Conservation (phyloP, 2,888 invertebrate species). For the Carcina quercana region DNA sequence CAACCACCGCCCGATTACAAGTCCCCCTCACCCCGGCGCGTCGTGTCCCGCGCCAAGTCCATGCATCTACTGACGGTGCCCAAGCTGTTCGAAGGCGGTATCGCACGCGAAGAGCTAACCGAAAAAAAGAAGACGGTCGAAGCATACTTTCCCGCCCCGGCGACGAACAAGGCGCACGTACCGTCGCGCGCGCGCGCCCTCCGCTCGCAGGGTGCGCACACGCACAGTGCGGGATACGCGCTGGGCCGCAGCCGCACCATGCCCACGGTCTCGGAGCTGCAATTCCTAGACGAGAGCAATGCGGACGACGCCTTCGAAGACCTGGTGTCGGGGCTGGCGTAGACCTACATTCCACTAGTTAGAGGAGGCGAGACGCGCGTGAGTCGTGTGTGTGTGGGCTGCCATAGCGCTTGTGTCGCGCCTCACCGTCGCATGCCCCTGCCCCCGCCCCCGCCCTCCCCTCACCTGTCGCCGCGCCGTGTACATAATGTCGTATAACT, state of each 20-base stretch:
- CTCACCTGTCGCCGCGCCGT: slow-evolving; percentile 28
- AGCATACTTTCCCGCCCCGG: slow-evolving; percentile 77
- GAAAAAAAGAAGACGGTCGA: slow-evolving; percentile 83
- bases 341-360: slow-evolving; percentile 66
- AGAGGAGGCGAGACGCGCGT: slow-evolving; percentile 68
- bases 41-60: slow-evolving; percentile 78
- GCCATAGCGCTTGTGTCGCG: slow-evolving; percentile 58
- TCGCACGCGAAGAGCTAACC: slow-evolving; percentile 78
- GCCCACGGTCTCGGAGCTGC: slow-evolving; percentile 80
- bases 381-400: slow-evolving; percentile 70
- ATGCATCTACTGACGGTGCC: slow-evolving; percentile 83
- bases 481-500: slow-evolving; percentile 57
- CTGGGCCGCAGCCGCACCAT: slow-evolving; percentile 84
- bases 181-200: slow-evolving; percentile 21
- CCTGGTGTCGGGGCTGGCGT: slow-evolving; percentile 79
- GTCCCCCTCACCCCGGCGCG: slow-evolving; percentile 53
- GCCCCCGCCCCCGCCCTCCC: slow-evolving; percentile 23
- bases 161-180: slow-evolving; percentile 17
- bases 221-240: slow-evolving; percentile 56
- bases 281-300: slow-evolving; percentile 84
- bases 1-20: slow-evolving; percentile 35
- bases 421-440: slow-evolving; percentile 35
- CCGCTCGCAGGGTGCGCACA: slow-evolving; percentile 62
- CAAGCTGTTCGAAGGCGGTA: slow-evolving; percentile 87
- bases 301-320: slow-evolving; percentile 93